Percentiles rank a stretch among this genome's conserved stretches.
phyloP scores from a whole-genome alignment of 2,888 invertebrate genomes.

The Shargacucullia verbasci region DNA sequence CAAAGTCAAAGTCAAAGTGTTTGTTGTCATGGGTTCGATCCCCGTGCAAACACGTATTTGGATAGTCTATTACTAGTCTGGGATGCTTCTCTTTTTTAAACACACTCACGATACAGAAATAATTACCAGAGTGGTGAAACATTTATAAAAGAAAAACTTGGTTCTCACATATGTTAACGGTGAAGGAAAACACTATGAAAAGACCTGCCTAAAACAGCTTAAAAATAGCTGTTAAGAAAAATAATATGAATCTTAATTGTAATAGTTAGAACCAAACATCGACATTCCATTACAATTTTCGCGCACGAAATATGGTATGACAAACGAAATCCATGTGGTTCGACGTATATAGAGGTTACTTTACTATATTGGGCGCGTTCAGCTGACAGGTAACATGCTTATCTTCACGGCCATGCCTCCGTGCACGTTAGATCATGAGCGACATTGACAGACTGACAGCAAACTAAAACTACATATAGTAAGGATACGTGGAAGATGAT shows the following conservation, averaged over 20 bases:
- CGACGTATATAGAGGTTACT: slow-evolving; percentile 23
- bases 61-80: too few species aligned
- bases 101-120: too few species aligned
- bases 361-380: slow-evolving; percentile 45
- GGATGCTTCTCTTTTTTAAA: too few species aligned
- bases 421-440: slow-evolving; percentile 37
- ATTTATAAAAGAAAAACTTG: too few species aligned
- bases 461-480: slow-evolving; percentile 32
- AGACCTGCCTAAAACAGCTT: too few species aligned
- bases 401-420: slow-evolving; percentile 55
- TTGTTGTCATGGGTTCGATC: too few species aligned
- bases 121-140: too few species aligned
- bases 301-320: slow-evolving; percentile 32
- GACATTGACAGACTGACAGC: slow-evolving; percentile 45
- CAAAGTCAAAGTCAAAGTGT: too few species aligned
- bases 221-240: not conserved
- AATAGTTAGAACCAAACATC: not conserved
- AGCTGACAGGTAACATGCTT: slow-evolving; percentile 58
- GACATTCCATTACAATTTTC: slow-evolving; percentile 31
- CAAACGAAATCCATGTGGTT: slow-evolving; percentile 35
- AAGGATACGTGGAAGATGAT: slow-evolving; percentile 6
- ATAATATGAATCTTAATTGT: not conserved
- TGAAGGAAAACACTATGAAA: too few species aligned
- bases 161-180: too few species aligned
- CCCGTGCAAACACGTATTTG: too few species aligned